phyloP scores from a whole-genome alignment of 1,140 invertebrate genomes.

The Zaprionus tsacasi region DNA sequence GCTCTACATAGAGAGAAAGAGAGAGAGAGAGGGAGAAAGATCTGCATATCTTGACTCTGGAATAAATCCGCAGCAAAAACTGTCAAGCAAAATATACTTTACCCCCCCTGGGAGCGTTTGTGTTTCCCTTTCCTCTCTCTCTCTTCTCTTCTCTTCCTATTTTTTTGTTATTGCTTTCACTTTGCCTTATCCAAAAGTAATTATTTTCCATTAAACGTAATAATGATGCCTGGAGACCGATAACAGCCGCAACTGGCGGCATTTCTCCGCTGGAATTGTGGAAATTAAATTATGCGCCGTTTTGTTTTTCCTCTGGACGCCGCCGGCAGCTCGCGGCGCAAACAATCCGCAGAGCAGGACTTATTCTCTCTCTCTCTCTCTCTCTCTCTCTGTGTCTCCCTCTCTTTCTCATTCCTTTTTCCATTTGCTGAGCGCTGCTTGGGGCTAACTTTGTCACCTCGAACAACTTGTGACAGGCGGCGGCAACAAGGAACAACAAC shows the following conservation, averaged over 20 bases:
- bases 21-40: not conserved
- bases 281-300: slow-evolving; percentile 74
- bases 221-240: slow-evolving; percentile 70
- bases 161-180: slow-evolving; percentile 73
- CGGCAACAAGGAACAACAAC: slow-evolving; percentile 20
- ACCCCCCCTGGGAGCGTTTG: slow-evolving; percentile 29
- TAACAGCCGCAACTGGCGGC: slow-evolving; percentile 48
- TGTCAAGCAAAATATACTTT: slow-evolving; percentile 40
- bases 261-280: slow-evolving; percentile 17
- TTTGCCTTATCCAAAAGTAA: slow-evolving; percentile 82
- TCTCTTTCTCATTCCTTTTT: not conserved
- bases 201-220: slow-evolving; percentile 82
- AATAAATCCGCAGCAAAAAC: slow-evolving; percentile 30
- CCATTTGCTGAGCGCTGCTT: slow-evolving; percentile 29
- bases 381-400: not conserved
- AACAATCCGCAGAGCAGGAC: slow-evolving; percentile 39
- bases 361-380: not conserved
- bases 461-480: slow-evolving; percentile 35
- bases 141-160: too few species aligned
- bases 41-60: slow-evolving; percentile 9
- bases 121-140: slow-evolving; percentile 15
- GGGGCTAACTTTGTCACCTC: slow-evolving; percentile 45
- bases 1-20: slow-evolving; percentile 15
- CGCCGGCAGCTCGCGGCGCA: slow-evolving; percentile 32
- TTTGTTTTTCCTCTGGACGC: slow-evolving; percentile 54